Conservation (phyloP, 2,888 invertebrate species). For the Crepidodera aurea region DNA sequence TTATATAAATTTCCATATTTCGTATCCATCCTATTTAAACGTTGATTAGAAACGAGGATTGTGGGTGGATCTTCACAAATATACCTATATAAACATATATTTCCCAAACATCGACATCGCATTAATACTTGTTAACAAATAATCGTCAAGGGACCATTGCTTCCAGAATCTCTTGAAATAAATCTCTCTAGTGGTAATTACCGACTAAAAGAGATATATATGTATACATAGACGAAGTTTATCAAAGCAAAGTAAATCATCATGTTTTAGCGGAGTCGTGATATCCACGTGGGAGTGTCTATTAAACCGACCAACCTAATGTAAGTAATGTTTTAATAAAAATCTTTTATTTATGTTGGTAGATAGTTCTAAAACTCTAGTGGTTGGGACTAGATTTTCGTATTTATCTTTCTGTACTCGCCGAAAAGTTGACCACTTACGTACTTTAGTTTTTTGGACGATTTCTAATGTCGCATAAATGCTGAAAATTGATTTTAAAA, state of each 20-base stretch:
- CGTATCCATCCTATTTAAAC: too few relatives aligned
- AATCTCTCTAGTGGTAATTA: slow-evolving; percentile 49
- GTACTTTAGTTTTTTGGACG: too few relatives aligned
- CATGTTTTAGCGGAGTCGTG: slow-evolving; percentile 57
- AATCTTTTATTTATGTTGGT: background rate
- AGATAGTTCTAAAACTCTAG: too few relatives aligned
- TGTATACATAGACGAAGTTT: slow-evolving; percentile 56
- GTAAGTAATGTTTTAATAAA: background rate
- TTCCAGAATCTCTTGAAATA: slow-evolving; percentile 42
- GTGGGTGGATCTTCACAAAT: too few relatives aligned
- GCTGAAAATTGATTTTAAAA: too few relatives aligned
- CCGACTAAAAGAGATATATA: slow-evolving; percentile 51
- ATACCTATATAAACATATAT: background rate
- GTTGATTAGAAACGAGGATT: too few relatives aligned
- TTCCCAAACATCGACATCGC: background rate
- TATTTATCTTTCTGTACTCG: too few relatives aligned
- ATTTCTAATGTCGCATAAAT: too few relatives aligned
- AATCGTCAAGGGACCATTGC: slow-evolving; percentile 35
- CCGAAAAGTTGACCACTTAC: too few relatives aligned
- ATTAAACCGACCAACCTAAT: background rate
- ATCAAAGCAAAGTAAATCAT: slow-evolving; percentile 60
- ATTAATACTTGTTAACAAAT: slow-evolving; percentile 25
- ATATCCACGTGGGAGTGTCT: slow-evolving; percentile 50
- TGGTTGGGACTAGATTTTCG: too few relatives aligned
- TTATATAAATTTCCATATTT: too few relatives aligned